phyloP scores from a whole-genome alignment of 2,888 invertebrate genomes.

The Volucella bombylans region DNA sequence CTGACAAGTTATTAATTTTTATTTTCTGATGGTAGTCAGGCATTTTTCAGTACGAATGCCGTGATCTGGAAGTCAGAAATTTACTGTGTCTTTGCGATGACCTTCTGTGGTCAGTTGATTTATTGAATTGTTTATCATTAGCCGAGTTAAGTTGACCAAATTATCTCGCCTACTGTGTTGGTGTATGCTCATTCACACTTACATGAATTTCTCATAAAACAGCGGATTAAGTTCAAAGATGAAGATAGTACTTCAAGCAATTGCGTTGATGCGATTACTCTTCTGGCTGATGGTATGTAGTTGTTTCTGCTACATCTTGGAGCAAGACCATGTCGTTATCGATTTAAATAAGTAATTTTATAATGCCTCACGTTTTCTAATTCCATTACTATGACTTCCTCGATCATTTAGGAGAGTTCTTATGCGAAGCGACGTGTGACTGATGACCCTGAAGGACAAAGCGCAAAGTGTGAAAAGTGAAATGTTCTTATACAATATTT shows the following conservation, averaged over 20 bases:
- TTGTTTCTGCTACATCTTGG: not conserved
- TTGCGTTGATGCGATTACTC: not conserved
- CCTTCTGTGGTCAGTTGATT: slow-evolving; percentile 66
- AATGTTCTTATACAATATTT: no score
- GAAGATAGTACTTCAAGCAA: slow-evolving; percentile 37
- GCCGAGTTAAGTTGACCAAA: slow-evolving; percentile 63
- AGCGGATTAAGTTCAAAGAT: slow-evolving; percentile 62
- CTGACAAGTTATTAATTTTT: slow-evolving; percentile 69
- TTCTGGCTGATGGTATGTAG: not conserved
- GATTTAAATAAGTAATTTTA: no score
- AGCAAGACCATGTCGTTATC: no score
- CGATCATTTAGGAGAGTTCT: no score
- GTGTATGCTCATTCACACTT: slow-evolving; percentile 22
- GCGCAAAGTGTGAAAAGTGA: no score
- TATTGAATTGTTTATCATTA: slow-evolving; percentile 72
- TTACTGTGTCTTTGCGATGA: slow-evolving; percentile 47
- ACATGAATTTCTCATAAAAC: slow-evolving; percentile 41
- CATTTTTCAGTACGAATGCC: slow-evolving; percentile 1
- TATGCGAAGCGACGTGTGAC: no score
- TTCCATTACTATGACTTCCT: no score
- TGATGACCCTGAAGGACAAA: no score
- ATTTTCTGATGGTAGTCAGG: no score
- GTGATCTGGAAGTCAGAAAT: slow-evolving; percentile 19
- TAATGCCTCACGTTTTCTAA: no score
- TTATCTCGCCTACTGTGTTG: slow-evolving; percentile 45